Evolutionary conservation across 2,888 invertebrate genomes (phyloP).

Genomic region (Teinopalpus imperialis): DNA sequence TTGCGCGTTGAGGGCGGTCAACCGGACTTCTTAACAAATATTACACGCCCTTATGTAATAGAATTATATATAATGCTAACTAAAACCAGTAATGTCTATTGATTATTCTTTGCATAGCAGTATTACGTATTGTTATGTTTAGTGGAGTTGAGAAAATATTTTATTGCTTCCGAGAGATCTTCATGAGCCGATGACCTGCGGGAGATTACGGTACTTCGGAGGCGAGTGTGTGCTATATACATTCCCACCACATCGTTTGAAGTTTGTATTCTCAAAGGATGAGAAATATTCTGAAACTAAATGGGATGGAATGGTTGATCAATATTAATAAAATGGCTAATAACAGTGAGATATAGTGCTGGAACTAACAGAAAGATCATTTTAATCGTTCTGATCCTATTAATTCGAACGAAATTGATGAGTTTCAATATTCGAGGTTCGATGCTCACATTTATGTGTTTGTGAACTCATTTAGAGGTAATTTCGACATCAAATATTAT

Average conservation of each 20-base stretch:
- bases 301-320: slow-evolving; percentile 12
- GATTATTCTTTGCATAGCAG: slow-evolving; percentile 37
- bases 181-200: slow-evolving; percentile 70
- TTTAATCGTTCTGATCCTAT: slow-evolving; percentile 6
- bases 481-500: neutral
- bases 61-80: slow-evolving; percentile 30
- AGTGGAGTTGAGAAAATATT: slow-evolving; percentile 56
- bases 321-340: slow-evolving; percentile 15
- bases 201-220: slow-evolving; percentile 66
- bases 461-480: neutral
- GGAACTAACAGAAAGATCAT: slow-evolving; percentile 10
- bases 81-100: slow-evolving; percentile 37
- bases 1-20: slow-evolving; percentile 10
- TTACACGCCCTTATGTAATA: slow-evolving; percentile 26
- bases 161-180: slow-evolving; percentile 64
- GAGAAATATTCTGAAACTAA: slow-evolving; percentile 33
- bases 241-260: slow-evolving; percentile 44
- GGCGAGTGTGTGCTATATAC: slow-evolving; percentile 49
- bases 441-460: slow-evolving; percentile 5
- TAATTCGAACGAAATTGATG: slow-evolving; percentile 3
- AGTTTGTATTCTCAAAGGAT: slow-evolving; percentile 40
- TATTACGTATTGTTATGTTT: slow-evolving; percentile 50
- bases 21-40: slow-evolving; percentile 2
- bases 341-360: slow-evolving; percentile 4
- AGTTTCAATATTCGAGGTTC: neutral